phyloP scores from a whole-genome alignment of 2,113 vertebrate genomes.

The Tor tambroides region DNA sequence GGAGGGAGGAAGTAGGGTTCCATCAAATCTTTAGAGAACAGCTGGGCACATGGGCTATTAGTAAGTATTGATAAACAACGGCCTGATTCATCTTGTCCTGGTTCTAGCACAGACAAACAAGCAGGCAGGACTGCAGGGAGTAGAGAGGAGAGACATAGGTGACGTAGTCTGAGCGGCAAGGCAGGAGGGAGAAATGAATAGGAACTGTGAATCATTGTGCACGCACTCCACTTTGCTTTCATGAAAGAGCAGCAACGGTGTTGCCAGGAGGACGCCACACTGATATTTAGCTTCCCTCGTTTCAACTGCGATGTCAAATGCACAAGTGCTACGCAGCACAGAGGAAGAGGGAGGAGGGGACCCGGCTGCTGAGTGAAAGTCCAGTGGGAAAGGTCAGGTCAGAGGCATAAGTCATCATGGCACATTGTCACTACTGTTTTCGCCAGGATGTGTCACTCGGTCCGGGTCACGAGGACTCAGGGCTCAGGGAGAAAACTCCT shows the following conservation, averaged over 20 bases:
- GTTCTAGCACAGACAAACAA: conserved; percentile 57
- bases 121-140: conserved; percentile 31
- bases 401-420: conserved; percentile 64
- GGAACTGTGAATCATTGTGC: conserved; percentile 68
- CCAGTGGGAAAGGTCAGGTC: conserved; percentile 67
- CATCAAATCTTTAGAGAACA: conserved; percentile 58
- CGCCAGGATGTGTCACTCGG: conserved; percentile 51
- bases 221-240: conserved; percentile 54
- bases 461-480: conserved; percentile 36
- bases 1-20: not conserved
- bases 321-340: conserved; percentile 60
- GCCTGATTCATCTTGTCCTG: conserved; percentile 68
- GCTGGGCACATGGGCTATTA: conserved; percentile 66
- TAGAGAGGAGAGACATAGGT: conserved; percentile 45
- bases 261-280: conserved; percentile 67
- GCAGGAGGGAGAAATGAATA: conserved; percentile 62
- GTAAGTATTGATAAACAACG: conserved; percentile 68
- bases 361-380: conserved; percentile 43
- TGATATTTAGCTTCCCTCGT: conserved; percentile 63
- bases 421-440: conserved; percentile 67
- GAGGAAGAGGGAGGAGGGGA: conserved; percentile 28
- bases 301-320: conserved; percentile 62
- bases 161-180: not conserved
- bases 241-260: conserved; percentile 61
- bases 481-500: not conserved